Evolutionary conservation across 2,113 vertebrate species (phyloP).

Genomic region (Platysternon megacephalum): DNA sequence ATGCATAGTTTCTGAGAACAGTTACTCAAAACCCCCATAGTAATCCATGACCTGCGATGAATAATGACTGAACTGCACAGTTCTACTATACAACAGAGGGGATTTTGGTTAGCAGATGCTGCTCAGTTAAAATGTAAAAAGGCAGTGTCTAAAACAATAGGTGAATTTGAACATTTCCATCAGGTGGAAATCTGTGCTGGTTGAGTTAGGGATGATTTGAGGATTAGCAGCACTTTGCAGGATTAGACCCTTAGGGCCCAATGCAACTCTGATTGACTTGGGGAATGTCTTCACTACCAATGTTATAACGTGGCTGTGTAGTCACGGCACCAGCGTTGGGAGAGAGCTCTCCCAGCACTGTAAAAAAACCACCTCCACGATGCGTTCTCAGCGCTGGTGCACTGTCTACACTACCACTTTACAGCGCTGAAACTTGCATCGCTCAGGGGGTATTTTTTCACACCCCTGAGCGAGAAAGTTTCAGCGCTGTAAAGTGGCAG

Average conservation of each 20-base stretch:
- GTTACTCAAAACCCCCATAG: neutral
- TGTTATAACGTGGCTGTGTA: no score
- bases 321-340: no score
- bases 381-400: no score
- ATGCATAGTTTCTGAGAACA: neutral
- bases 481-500: no score
- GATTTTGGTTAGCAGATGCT: neutral
- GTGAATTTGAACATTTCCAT: neutral
- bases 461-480: no score
- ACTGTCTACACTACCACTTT: no score
- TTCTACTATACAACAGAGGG: neutral
- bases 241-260: neutral
- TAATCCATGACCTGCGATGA: neutral
- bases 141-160: neutral
- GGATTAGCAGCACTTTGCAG: neutral
- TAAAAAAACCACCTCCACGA: no score
- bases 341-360: no score
- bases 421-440: no score
- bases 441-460: no score
- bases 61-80: neutral
- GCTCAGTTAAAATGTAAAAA: neutral
- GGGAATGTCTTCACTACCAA: no score
- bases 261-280: neutral
- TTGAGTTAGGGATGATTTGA: neutral
- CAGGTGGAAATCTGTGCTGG: neutral